These are phyloP conservation scores for Hyppa rectilinea DNA, from an alignment of 2,888 invertebrate genomes.

Conservation along the genomic window DNA sequence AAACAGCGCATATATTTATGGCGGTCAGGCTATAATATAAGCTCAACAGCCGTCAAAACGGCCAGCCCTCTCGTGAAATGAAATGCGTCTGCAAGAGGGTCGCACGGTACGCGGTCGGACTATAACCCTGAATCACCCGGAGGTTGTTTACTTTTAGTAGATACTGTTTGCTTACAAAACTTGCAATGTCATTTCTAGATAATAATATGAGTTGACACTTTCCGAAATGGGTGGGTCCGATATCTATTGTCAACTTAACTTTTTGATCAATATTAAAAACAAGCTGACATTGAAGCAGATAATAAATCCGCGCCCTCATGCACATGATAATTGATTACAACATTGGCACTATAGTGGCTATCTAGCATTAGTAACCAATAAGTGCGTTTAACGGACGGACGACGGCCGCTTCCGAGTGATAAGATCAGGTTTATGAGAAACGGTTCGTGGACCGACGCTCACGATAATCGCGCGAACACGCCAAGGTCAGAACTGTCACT, in stretches of 20 bases:
- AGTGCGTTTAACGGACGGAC: conserved; percentile 16
- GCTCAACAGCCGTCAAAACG: too few species aligned
- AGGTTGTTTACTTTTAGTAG: background rate
- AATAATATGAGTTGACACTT: too few species aligned
- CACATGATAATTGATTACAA: conserved; percentile 31
- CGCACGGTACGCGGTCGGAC: too few species aligned
- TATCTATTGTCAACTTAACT: conserved; percentile 3
- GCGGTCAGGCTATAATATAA: too few species aligned
- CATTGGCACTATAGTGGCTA: conserved; percentile 19
- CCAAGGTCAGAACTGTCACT: conserved; percentile 86
- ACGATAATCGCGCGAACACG: conserved; percentile 73
- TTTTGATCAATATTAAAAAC: background rate
- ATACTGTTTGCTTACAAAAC: conserved; percentile 6
- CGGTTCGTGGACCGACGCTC: conserved; percentile 65
- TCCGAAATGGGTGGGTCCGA: background rate
- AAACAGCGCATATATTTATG: background rate
- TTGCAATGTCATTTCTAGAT: conserved; percentile 22
- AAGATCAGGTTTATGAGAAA: conserved; percentile 67
- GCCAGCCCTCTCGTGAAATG: too few species aligned
- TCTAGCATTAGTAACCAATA: conserved; percentile 19
- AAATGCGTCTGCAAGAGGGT: too few species aligned
- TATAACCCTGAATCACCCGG: too few species aligned
- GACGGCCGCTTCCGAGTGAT: conserved; percentile 61
- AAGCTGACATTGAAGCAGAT: conserved; percentile 12
- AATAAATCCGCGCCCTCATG: conserved; percentile 21